Evolutionary conservation across 2,797 vertebrate species (phyloP).

Genomic region (Triplophysa bombifrons): DNA sequence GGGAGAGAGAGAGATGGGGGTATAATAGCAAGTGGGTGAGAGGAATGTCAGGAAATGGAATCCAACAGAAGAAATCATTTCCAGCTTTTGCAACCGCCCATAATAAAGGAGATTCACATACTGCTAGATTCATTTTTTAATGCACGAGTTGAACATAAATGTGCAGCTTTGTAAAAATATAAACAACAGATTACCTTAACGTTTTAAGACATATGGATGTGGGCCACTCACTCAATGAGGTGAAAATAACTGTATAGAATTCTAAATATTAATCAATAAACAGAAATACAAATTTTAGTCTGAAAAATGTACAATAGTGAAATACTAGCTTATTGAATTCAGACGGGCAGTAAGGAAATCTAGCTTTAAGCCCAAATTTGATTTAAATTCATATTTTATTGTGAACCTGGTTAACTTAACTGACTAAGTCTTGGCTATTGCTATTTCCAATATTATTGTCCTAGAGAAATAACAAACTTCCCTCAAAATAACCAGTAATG

Average conservation of each 20-base stretch:
- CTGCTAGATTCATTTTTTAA: conserved; percentile 35
- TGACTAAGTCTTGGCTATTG: too few relatives aligned
- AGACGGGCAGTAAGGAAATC: too few relatives aligned
- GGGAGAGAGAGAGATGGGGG: conserved; percentile 28
- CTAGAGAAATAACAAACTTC: too few relatives aligned
- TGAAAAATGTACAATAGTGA: not conserved
- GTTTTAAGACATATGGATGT: not conserved
- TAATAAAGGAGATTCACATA: conserved; percentile 31
- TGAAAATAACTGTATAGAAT: not conserved
- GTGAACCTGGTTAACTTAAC: too few relatives aligned
- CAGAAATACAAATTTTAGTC: not conserved
- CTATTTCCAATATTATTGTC: too few relatives aligned
- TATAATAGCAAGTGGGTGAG: conserved; percentile 47
- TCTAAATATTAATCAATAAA: not conserved
- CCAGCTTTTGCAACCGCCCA: conserved; percentile 17
- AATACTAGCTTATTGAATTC: not conserved
- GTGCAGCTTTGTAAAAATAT: conserved; percentile 10
- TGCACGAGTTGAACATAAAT: not conserved
- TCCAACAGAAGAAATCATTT: conserved; percentile 28
- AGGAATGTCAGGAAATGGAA: conserved; percentile 43
- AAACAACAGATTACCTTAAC: not conserved
- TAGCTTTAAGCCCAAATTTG: too few relatives aligned
- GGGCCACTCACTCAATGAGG: not conserved
- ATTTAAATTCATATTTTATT: too few relatives aligned
- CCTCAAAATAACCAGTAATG: too few relatives aligned